Evolutionary conservation across 2,888 invertebrate species (phyloP), one percentile per base, ranked within the genome.

Genomic region (Drosophila ezoana): DNA sequence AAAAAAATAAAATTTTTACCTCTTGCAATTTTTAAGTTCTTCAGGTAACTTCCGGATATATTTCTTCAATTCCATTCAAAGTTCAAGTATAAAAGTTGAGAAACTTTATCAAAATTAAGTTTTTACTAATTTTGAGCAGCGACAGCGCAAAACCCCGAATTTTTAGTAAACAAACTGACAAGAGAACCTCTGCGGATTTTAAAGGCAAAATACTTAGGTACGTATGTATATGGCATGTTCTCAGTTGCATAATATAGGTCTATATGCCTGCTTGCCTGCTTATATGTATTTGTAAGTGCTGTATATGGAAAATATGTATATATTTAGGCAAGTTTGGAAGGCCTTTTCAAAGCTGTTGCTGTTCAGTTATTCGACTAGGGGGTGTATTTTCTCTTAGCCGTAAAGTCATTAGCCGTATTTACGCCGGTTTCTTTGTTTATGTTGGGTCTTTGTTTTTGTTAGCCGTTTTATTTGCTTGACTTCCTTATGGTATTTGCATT

Each of bases 401-500:
- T 28, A 14, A 8, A 9, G 14, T 40, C 13, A 10, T 13, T 16
- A 13, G 16, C 20, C 32, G 32, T 44, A 3, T 41, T 41, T 48
- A 14, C 44, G n/a, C 28, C 18, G 6, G 14, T 18, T 0, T 18
- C 18, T 11, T 49, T 32, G 20, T 48, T 62, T 11, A 14, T 37
- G 13, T 16, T 28, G 18, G 32, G 11, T 14, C 38, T 41, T 44
- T 28, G 11, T 16, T 41, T 23, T 41, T 44, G 23, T 33, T 13
- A 33, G 10, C 3, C 38, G 41, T 41, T 35, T 68, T 69, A 20
- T 74, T 75, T 72, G 48, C 53, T 57, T 72, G 62, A 45, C 76
- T 76, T 76, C 66, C 77, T 76, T 63, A 18, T 53, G 58, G 28
- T 76, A 57, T 75, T 75, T 74, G 59, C 76, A 61, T 76, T 58